Evolutionary conservation across 2,888 invertebrate species (phyloP).

Genomic region (Shargacucullia verbasci): DNA sequence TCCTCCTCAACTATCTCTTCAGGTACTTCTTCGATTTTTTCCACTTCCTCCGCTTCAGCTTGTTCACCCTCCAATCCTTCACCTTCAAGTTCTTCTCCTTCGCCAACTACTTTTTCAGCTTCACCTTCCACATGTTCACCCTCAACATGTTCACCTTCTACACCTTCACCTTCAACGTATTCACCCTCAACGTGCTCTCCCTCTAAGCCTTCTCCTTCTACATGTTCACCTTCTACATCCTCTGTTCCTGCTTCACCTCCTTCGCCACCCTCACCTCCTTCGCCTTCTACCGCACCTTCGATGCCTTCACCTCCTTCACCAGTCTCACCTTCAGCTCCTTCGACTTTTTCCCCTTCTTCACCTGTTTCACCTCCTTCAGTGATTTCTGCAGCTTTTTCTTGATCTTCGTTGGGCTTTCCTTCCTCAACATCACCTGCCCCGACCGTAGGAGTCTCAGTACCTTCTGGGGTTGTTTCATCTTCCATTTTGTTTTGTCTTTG

Average conservation of each 20-base stretch:
- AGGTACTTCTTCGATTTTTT: slow-evolving; percentile 48
- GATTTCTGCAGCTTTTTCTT: slow-evolving; percentile 36
- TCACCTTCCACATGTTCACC: slow-evolving; percentile 23
- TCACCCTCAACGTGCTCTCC: slow-evolving; percentile 27
- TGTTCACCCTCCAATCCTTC: slow-evolving; percentile 62
- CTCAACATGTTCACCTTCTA: slow-evolving; percentile 20
- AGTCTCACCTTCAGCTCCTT: slow-evolving; percentile 9
- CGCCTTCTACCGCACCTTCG: slow-evolving; percentile 37
- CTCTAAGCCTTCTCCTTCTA: slow-evolving; percentile 23
- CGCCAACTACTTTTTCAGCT: slow-evolving; percentile 35
- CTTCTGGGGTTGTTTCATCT: slow-evolving; percentile 44
- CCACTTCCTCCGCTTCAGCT: slow-evolving; percentile 58
- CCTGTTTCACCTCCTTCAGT: slow-evolving; percentile 9
- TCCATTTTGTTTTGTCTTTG: slow-evolving; percentile 49
- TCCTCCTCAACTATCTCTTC: slow-evolving; percentile 73
- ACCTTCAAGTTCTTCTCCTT: slow-evolving; percentile 51
- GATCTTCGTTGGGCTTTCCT: slow-evolving; percentile 31
- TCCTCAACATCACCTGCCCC: slow-evolving; percentile 41
- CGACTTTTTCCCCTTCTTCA: not conserved
- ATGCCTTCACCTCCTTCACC: slow-evolving; percentile 30
- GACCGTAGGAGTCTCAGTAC: slow-evolving; percentile 43
- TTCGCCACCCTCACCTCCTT: slow-evolving; percentile 13
- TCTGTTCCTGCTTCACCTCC: slow-evolving; percentile 38
- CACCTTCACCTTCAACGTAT: slow-evolving; percentile 12
- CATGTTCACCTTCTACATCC: slow-evolving; percentile 24